These are phyloP conservation scores for Parotocinclus haroldoi DNA, from an alignment of 2,797 vertebrate species.

Conservation along the genomic window DNA sequence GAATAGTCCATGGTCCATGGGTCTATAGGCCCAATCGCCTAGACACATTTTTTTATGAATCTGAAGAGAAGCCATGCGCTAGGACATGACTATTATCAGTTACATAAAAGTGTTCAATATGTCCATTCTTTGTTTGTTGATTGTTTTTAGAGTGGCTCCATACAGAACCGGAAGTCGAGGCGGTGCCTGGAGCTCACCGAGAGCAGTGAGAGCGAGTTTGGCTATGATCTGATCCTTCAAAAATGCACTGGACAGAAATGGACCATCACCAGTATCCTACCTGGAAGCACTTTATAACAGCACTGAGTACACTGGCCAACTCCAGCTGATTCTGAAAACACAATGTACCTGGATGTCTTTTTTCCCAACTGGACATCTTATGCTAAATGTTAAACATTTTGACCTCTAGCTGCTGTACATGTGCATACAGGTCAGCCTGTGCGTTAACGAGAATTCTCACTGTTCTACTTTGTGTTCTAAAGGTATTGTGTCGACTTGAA, in stretches of 20 bases:
- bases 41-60: constrained; percentile 2
- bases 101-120: too few species aligned
- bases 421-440: constrained; percentile 50
- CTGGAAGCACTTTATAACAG: constrained; percentile 75
- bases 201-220: constrained; percentile 87
- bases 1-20: too few species aligned
- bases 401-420: constrained; percentile 54
- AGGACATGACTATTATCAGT: constrained; percentile 27
- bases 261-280: constrained; percentile 90
- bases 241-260: constrained; percentile 94
- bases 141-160: constrained; percentile 70
- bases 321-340: constrained; percentile 36
- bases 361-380: constrained; percentile 59
- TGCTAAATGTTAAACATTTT: constrained; percentile 75
- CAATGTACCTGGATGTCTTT: constrained; percentile 57
- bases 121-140: too few species aligned
- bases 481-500: constrained; percentile 61
- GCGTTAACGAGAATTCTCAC: constrained; percentile 59
- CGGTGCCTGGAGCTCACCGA: constrained; percentile 91
- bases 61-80: not conserved
- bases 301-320: constrained; percentile 39
- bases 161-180: constrained; percentile 97
- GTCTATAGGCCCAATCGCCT: too few species aligned
- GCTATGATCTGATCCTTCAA: constrained; percentile 90
- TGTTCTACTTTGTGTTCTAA: constrained; percentile 68